These are phyloP conservation scores for Mionectes macconnelli DNA, from an alignment of 2,113 vertebrate genomes.

Conservation along the genomic window DNA sequence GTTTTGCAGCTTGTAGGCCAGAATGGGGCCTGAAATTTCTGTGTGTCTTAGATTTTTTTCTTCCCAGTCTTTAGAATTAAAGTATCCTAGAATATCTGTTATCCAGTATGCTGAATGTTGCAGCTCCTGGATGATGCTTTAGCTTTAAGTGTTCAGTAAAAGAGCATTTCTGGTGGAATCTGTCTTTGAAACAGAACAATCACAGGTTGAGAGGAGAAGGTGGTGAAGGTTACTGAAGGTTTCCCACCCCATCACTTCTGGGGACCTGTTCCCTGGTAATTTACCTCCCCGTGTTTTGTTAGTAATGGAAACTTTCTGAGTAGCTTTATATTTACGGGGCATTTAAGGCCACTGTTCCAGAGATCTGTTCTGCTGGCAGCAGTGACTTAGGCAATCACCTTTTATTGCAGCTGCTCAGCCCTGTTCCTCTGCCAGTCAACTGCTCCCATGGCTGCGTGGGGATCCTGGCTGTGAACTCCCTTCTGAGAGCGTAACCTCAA, in stretches of 20 bases:
- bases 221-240: not conserved
- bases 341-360: not conserved
- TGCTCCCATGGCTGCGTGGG: not conserved
- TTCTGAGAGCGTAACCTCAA: rapidly evolving
- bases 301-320: conserved; percentile 2
- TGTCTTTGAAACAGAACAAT: not conserved
- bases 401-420: conserved; percentile 33
- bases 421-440: not conserved
- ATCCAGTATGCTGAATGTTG: not conserved
- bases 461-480: not conserved
- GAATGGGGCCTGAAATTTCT: not conserved
- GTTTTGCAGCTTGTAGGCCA: not conserved
- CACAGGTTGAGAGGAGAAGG: not conserved
- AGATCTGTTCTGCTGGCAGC: conserved; percentile 6
- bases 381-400: not conserved
- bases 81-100: not conserved
- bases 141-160: not conserved
- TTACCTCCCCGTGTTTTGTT: not conserved
- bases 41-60: not conserved
- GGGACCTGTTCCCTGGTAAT: not conserved
- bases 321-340: not conserved
- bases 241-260: not conserved
- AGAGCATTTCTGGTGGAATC: not conserved
- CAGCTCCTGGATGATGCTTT: not conserved
- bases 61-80: not conserved